A percentile compares a stretch with the other conserved stretches of the same genome.
These are phyloP conservation scores for Caenorhabditis remanei DNA, from an alignment of 1,140 invertebrate species.

Conservation along the genomic window DNA sequence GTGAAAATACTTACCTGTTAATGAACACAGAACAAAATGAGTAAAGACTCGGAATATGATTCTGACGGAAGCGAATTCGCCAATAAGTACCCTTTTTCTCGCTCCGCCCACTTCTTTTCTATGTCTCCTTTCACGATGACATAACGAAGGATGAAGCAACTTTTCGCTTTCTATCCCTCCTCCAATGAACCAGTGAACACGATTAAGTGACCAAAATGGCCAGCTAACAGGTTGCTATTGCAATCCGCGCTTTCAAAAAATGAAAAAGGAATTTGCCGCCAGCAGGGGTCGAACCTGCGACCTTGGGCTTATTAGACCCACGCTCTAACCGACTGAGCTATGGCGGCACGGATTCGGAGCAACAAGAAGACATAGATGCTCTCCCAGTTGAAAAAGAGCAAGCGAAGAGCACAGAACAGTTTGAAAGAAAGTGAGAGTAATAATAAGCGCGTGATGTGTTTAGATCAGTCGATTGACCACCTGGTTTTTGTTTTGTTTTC, in stretches of 20 bases:
- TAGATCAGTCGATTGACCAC: constrained; percentile 43
- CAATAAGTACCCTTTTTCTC: constrained; percentile 28
- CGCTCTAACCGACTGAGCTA: constrained; percentile 78
- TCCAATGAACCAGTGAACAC: constrained; percentile 41
- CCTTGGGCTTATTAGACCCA: constrained; percentile 78
- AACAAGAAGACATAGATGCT: neutral
- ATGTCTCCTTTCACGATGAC: constrained; percentile 36
- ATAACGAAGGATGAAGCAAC: constrained; percentile 44
- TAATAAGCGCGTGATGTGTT: neutral
- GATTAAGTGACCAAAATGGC: constrained; percentile 54
- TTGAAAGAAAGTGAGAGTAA: neutral
- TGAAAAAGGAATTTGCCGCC: constrained; percentile 68
- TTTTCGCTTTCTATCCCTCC: neutral
- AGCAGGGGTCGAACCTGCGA: constrained; percentile 78
- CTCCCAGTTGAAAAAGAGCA: neutral
- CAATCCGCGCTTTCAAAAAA: neutral
- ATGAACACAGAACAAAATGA: neutral
- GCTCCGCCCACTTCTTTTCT: neutral
- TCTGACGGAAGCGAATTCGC: constrained; percentile 23
- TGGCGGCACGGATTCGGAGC: constrained; percentile 66
- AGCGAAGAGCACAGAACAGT: neutral
- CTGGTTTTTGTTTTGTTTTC: constrained; percentile 42
- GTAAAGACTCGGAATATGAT: constrained; percentile 4
- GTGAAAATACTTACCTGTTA: neutral
- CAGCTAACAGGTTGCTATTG: constrained; percentile 14